Conservation (phyloP, 2,888 invertebrate species). For the Nudaria mundana region DNA sequence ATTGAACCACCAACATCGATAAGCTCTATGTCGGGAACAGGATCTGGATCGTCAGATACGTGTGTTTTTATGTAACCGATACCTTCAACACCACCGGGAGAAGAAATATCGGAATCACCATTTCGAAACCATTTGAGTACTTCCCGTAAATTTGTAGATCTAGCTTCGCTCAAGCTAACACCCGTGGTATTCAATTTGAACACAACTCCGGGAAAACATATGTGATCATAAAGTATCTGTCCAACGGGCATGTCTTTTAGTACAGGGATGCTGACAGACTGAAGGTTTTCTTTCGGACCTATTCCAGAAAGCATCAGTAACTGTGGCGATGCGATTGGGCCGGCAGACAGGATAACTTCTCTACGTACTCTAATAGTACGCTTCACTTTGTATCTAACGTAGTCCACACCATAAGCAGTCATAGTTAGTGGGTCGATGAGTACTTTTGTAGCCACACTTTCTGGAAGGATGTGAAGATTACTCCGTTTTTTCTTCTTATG, state of each 20-base stretch:
- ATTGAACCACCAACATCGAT: constrained; percentile 84
- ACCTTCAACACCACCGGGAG: constrained; percentile 85
- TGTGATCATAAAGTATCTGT: constrained; percentile 83
- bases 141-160: constrained; percentile 29
- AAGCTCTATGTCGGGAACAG: constrained; percentile 85
- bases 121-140: constrained; percentile 54
- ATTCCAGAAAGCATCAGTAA: constrained; percentile 92
- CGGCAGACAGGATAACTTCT: constrained; percentile 93
- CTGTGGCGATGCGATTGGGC: constrained; percentile 94
- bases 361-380: constrained; percentile 82
- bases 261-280: constrained; percentile 78
- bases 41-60: constrained; percentile 77
- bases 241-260: constrained; percentile 86
- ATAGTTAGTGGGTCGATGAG: constrained; percentile 83
- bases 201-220: constrained; percentile 75
- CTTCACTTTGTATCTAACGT: constrained; percentile 73
- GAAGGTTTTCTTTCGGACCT: constrained; percentile 78
- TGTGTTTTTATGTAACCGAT: constrained; percentile 84
- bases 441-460: constrained; percentile 83
- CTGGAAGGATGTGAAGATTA: constrained; percentile 86
- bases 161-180: constrained; percentile 53
- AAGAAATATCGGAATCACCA: constrained; percentile 69
- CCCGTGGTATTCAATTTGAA: constrained; percentile 63
- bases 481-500: constrained; percentile 79
- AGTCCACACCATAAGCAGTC: constrained; percentile 85